Base-by-base conservation (phyloP, 1,140 invertebrate genomes). In the Babylonia areolata region DNA sequence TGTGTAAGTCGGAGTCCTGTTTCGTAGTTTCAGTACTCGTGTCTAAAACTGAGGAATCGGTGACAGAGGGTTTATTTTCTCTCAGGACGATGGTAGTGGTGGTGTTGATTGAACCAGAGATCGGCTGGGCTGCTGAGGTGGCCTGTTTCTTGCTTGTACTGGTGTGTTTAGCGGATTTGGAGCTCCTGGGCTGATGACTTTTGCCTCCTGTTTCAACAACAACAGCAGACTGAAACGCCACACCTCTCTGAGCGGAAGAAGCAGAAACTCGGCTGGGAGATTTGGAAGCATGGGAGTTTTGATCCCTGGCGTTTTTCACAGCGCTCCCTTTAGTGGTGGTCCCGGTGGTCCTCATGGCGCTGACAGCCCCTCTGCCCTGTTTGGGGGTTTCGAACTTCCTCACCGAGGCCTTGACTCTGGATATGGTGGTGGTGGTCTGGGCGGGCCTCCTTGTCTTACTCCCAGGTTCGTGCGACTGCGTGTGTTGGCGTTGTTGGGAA, bases 371-470 rank as follows among this genome's bases (percentile, higher is more conserved):
- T 33, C 37, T 84, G 82, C 17, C 75, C 37, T 33, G 35, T 64
- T 37, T 73, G 33, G 64, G 39, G 37, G 40, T 84, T 37, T 84
- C 82, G 46, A 84, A 84, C 64, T 84, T 84, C 64, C 42, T 84
- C 23, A 84, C 82, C 37, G 82, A 84, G 64, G 73, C 82, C 17
- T 46, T 46, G 35, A 84, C 82, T 17, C 69, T 84, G 82, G 82
- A 73, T 17, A 84, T 35, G 11, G 82, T 73, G 64, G 71, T 20
- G 20, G 23, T 5, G 17, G 64, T 64, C 1, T 64, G 58, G 28
- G 2, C 28, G 0, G 58, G 28, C 17, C 35, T 69, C 82, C 37
- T 84, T 12, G 37, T 17, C 77, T 46, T 84, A 75, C 11, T 33
- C 17, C 28, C 28, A 15, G 15, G 71, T 31, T 84, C 82, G 12